Evolutionary conservation across 2,888 invertebrate genomes (phyloP), one percentile per base, ranked within the genome.

Genomic region (Onchidella celtica): DNA sequence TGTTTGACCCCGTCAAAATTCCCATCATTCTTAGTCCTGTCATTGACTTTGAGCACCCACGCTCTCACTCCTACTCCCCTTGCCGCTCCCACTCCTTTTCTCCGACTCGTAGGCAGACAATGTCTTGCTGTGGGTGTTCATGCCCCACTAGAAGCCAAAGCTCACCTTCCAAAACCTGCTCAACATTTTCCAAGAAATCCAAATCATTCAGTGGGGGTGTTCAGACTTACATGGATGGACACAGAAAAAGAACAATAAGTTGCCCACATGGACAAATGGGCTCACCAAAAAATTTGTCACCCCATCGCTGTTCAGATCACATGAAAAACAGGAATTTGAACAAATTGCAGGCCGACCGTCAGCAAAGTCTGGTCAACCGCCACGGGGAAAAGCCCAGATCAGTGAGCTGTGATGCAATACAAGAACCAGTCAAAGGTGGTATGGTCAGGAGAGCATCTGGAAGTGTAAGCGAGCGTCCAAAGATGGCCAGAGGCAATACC

Each of bases 1-100:
- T 90, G 47, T 90, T 90, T 85, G 90, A 90, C 78, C 89, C 89
- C 3, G 86, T 86, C 2, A 83, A 86, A 76, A 86, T 86, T 57
- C 86, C 86, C 38, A 86, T 86, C 63, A 84, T 86, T n/a, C 84
- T 85, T 3, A 85, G 84, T 59, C 86, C 86, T 1, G 79, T 86
- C 21, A 29, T 85, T 3, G 84, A 82, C 38, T 79, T 77, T 29
- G 84, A 68, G 11, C 73, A 63, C 61, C 3, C 66, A 0, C 86
- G 78, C 66, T 86, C 57, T 82, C 85, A 65, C 63, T 88, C 79
- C 85, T 87, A 17, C 81, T 88, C 63, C 85, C 87, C 36, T 85
- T 87, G 47, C 76, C 86, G 69, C 81, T 88, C 75, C 83, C 86
- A 82, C 79, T 87, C 40, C 83, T 81, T 29, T 69, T 75, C 82